Conservation (phyloP, 2,888 invertebrate species). For the Xestia rhomboidea region DNA sequence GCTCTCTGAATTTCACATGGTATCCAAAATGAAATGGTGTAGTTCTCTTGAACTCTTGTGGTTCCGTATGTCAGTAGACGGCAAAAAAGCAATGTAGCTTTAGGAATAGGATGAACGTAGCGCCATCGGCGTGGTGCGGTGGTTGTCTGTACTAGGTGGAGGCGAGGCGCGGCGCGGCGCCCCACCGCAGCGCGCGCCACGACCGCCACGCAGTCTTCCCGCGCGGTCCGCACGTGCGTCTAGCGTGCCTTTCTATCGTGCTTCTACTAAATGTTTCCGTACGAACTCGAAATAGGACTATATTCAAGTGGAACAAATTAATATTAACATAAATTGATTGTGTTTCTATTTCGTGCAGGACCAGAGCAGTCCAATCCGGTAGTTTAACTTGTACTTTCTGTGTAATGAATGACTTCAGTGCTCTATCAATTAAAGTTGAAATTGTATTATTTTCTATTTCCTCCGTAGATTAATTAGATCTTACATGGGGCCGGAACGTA, state of each 20-base stretch:
- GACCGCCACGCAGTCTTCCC: conserved; percentile 91
- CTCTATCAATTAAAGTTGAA: conserved; percentile 84
- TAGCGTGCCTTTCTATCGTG: conserved; percentile 82
- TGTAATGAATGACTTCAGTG: conserved; percentile 82
- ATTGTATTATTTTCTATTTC: conserved; percentile 87
- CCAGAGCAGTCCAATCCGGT: conserved; percentile 65
- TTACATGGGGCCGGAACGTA: conserved; percentile 86
- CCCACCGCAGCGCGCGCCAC: conserved; percentile 81
- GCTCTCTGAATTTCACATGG: neutral
- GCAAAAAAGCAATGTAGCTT: conserved; percentile 57
- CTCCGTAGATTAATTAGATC: conserved; percentile 86
- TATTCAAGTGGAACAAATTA: conserved; percentile 77
- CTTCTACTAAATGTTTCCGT: conserved; percentile 79
- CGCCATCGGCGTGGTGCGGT: conserved; percentile 79
- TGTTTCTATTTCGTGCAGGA: conserved; percentile 74
- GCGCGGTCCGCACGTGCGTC: conserved; percentile 89
- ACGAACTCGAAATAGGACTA: conserved; percentile 77
- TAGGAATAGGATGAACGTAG: conserved; percentile 69
- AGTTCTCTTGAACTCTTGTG: conserved; percentile 26
- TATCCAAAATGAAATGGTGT: conserved; percentile 20
- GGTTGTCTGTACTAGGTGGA: conserved; percentile 72
- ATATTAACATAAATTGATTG: conserved; percentile 73
- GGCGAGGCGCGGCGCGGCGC: conserved; percentile 75
- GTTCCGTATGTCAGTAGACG: conserved; percentile 49
- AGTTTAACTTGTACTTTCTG: conserved; percentile 69